A percentile compares a stretch with the other conserved stretches of the same genome.
phyloP scores from a whole-genome alignment of 2,113 vertebrate species.

The Illadopsis cleaveri region DNA sequence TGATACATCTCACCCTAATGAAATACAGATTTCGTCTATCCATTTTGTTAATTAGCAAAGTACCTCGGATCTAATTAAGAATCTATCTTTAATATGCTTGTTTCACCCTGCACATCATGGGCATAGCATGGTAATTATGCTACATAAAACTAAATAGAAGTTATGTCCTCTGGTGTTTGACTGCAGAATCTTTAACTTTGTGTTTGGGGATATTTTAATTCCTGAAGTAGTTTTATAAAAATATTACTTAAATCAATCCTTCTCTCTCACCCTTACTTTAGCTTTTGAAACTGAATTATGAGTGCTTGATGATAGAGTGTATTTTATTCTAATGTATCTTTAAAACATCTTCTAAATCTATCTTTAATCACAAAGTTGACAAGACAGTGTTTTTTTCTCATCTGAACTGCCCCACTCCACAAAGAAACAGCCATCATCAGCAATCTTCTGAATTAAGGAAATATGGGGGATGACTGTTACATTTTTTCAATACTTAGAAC shows the following conservation, averaged over 20 bases:
- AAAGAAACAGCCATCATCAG: not conserved
- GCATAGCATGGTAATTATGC: not conserved
- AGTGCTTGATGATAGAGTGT: not conserved
- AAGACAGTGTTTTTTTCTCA: not conserved
- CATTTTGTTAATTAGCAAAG: conserved; percentile 64
- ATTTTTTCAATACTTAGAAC: not conserved
- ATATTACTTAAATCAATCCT: not conserved
- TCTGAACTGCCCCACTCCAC: not conserved
- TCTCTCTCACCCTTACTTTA: not conserved
- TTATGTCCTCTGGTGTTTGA: not conserved
- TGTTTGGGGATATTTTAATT: not conserved
- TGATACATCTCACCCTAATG: conserved; percentile 52
- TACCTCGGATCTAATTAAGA: conserved; percentile 55
- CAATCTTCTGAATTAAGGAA: not conserved
- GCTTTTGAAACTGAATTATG: not conserved
- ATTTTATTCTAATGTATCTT: not conserved
- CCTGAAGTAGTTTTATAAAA: not conserved
- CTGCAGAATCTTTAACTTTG: not conserved
- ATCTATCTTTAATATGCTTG: conserved; percentile 57
- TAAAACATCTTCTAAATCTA: not conserved
- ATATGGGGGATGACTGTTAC: fast-evolving
- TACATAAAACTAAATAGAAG: conserved; percentile 5
- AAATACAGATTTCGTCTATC: conserved; percentile 59
- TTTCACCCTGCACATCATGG: conserved; percentile 47
- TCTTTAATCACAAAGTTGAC: not conserved